These are phyloP conservation scores for Agriopis marginaria DNA, from an alignment of 2,888 invertebrate genomes.

Conservation along the genomic window DNA sequence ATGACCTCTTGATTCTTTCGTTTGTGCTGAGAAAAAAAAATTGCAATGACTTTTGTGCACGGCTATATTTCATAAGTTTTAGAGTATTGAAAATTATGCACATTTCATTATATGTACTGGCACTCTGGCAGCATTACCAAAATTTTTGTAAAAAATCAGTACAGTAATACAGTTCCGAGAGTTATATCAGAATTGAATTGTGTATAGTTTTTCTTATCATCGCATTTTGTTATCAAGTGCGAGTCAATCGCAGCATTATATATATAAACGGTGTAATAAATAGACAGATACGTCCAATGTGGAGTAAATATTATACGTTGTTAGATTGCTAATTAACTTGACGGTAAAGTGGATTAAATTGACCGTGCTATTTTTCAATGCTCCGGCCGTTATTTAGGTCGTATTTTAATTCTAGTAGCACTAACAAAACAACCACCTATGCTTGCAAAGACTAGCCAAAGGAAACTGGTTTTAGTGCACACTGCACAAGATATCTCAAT, in stretches of 20 bases:
- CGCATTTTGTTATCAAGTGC: slow-evolving; percentile 22
- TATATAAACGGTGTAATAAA: slow-evolving; percentile 11
- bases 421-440: background rate
- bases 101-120: background rate
- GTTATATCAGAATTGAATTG: background rate
- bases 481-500: slow-evolving; percentile 9
- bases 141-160: background rate
- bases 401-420: background rate
- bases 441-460: slow-evolving; percentile 8
- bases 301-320: background rate
- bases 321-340: slow-evolving; percentile 18
- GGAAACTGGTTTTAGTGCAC: slow-evolving; percentile 12
- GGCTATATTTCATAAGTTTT: background rate
- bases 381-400: too few relatives aligned
- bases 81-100: background rate
- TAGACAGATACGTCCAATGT: slow-evolving; percentile 20
- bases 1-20: slow-evolving; percentile 4
- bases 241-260: slow-evolving; percentile 18
- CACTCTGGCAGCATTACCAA: too few relatives aligned
- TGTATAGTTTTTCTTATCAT: slow-evolving; percentile 19
- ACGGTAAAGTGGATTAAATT: background rate
- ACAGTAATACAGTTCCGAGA: background rate
- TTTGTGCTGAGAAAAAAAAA: background rate
- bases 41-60: too few relatives aligned
- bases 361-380: too few relatives aligned